Percentiles rank a stretch among this genome's conserved stretches.
Evolutionary conservation across 2,888 invertebrate species (phyloP).

Genomic region (Phanerotoma sp.): DNA sequence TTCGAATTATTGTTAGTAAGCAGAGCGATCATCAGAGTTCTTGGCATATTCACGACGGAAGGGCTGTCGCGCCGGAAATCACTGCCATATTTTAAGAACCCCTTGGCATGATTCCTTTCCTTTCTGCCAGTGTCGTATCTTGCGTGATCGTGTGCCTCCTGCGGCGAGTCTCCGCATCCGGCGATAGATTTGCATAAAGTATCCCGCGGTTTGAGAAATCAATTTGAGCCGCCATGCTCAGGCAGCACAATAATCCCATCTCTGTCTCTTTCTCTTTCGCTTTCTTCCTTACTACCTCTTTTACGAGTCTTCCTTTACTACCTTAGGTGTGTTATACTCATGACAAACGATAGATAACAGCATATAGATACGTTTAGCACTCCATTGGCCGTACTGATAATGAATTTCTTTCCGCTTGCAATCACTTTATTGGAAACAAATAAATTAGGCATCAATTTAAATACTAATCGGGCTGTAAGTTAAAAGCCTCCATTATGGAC

Average conservation of each 20-base stretch:
- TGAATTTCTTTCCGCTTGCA: no score
- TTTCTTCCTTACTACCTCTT: background rate
- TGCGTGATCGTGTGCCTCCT: constrained; percentile 13
- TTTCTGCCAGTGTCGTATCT: background rate
- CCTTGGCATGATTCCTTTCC: background rate
- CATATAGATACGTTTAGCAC: no score
- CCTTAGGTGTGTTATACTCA: constrained; percentile 1
- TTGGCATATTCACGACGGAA: constrained; percentile 16
- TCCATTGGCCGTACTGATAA: no score
- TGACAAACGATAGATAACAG: no score
- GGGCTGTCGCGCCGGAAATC: constrained; percentile 30
- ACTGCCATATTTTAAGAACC: constrained; percentile 28
- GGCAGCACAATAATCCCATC: background rate
- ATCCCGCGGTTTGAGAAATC: constrained; percentile 43
- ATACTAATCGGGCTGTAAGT: no score
- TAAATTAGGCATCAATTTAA: no score
- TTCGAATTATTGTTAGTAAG: background rate
- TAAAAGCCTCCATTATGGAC: no score
- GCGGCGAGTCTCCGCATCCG: constrained; percentile 8
- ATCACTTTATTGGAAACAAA: no score
- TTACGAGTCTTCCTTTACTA: background rate
- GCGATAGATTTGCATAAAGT: constrained; percentile 41
- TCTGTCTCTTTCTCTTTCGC: constrained; percentile 4
- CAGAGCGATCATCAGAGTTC: background rate
- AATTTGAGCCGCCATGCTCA: constrained; percentile 38